phyloP scores from a whole-genome alignment of 2,113 vertebrate species.

The Campylomormyrus tamandua region DNA sequence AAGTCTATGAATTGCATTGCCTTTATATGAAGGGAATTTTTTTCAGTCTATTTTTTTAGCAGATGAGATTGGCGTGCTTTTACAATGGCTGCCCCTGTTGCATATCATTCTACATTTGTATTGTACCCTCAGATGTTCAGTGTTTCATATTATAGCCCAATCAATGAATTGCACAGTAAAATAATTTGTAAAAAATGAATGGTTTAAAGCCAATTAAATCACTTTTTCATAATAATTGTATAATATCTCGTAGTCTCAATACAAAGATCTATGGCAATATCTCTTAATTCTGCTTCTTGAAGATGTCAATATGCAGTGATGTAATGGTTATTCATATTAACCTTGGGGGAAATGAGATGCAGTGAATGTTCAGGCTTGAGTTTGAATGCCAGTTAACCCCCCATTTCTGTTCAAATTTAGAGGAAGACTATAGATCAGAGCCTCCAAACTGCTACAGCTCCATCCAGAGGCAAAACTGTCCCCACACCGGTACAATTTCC shows the following conservation, averaged over 20 bases:
- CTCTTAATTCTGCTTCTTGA: not conserved
- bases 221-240: not conserved
- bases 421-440: constrained; percentile 86
- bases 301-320: not conserved
- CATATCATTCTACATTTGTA: not conserved
- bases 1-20: not conserved
- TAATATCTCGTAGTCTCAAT: not conserved
- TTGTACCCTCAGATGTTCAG: not conserved
- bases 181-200: not conserved
- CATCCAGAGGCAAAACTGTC: constrained; percentile 91
- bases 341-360: not conserved
- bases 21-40: not conserved
- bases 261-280: not conserved
- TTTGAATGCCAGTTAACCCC: constrained; percentile 46
- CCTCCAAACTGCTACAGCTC: constrained; percentile 72
- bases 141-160: not conserved
- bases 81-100: not conserved
- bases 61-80: not conserved
- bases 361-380: constrained; percentile 3
- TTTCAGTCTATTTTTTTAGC: not conserved
- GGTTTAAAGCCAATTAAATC: not conserved
- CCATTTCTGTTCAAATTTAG: constrained; percentile 71
- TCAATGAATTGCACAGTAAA: not conserved
- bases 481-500: constrained; percentile 82
- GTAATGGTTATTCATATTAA: not conserved